Evolutionary conservation across 2,888 invertebrate species (phyloP), one percentile per base, ranked within the genome.

Genomic region (Dasysyrphus tricinctus): DNA sequence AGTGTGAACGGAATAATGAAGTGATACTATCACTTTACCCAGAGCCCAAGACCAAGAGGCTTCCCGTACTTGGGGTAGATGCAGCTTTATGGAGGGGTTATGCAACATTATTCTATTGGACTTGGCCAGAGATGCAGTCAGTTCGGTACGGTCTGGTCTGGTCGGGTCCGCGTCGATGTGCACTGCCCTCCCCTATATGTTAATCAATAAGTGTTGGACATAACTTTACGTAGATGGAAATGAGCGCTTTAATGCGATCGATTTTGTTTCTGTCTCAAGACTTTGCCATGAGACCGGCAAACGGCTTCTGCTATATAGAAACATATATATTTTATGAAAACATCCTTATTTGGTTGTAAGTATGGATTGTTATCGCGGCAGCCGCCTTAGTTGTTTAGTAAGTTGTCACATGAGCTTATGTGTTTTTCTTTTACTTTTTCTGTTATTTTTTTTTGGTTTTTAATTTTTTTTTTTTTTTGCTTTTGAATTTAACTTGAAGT

Each of bases 1-100:
- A 81, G 85, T 85, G 85, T 85, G 85, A 85, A 85, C 81, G 74
- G 85, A 85, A 85, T 85, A 78, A 85, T 81, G 77, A 78, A 85
- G 85, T 81, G 85, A 85, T 85, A 81, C 67, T 69, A 85, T 85
- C 85, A 61, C 78, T 78, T 78, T 57, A 69, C n/a, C 63, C 76
- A 63, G 42, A 32, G 32, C 32, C 32, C 32, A 5, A 32, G 32
- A 5, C 32, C 3, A 24, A 39, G 72, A 74, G 77, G 57, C 77
- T 74, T 49, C 49, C 73, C 73, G 39, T 39, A 69, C 37, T 67
- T 65, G 49, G 42, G 67, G 49, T 37, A 24, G 34, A 51, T 42
- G 39, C 14, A 54, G 85, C 49, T 54, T 56, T 81, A 67, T 67
- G 78, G 72, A 54, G 19, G 49, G 72, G 54, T 84, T 84, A 76